Evolutionary conservation across 2,888 invertebrate genomes (phyloP), one percentile per base, ranked within the genome.

Genomic region (Lithophane socia): DNA sequence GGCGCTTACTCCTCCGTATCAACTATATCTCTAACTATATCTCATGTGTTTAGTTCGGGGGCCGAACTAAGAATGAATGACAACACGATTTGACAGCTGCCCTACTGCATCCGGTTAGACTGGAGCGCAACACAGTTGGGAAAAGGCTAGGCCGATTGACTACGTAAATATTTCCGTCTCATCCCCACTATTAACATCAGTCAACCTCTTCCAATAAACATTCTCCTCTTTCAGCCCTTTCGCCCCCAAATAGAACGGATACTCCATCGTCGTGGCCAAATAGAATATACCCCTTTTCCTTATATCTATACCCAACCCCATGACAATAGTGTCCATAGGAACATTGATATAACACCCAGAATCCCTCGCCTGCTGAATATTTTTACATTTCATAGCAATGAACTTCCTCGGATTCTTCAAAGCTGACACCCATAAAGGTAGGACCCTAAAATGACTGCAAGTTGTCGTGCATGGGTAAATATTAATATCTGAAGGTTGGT

Each of bases 391-490:
- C 0, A 96, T 83, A 0, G 88, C 96, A 3, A 96, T 84, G 79
- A 96, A 96, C 81, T 94, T 93, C 0, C 85, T 90, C 0, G 96
- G 95, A 73, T 95, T 90, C 56, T 90, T 94, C 65, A 96, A 75
- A 0, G 95, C 94, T 0, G 94, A 89, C 0, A 94, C 61, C 96
- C 96, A 96, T 37, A 95, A 80, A 0, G 91, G 63, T 0, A 96
- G 82, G 0, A 96, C 94, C 49, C 94, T 88, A 21, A 96, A 96
- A 87, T 96, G 96, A 79, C 96, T 96, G 80, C 96, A 96, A 1
- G 94, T 94, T 0, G 92, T 88, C 0, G 94, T 92, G 74, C 96
- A 96, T 2, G 95, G 94, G 56, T 93, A 95, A 2, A 94, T 77
- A 9, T 84, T 90, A 1, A 96, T 85, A 56, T 96, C 95, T 0